A percentile compares a stretch with the other conserved stretches of the same genome.
phyloP scores from a whole-genome alignment of 2,888 invertebrate genomes.

The Bimastos eiseni region DNA sequence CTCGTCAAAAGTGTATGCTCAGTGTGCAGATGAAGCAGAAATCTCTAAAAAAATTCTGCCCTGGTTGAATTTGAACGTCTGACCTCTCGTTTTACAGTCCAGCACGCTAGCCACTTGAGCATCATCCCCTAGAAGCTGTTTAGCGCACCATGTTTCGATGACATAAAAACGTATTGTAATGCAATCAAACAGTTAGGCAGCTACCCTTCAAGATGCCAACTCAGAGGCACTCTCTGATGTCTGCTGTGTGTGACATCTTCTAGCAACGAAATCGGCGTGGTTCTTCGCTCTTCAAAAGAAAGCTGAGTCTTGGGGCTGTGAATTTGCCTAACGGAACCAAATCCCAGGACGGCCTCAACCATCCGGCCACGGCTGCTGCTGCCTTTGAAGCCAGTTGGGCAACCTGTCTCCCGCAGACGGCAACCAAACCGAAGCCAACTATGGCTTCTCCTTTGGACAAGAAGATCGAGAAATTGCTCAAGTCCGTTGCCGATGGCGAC shows the following conservation, averaged over 20 bases:
- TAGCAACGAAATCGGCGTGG: neutral
- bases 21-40: too few relatives aligned
- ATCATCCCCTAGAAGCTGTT: too few relatives aligned
- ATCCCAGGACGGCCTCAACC: neutral
- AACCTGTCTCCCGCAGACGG: neutral
- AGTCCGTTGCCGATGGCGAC: conserved; percentile 55
- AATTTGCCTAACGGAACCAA: neutral
- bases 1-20: too few relatives aligned
- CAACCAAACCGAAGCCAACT: neutral
- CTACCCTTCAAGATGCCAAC: too few relatives aligned
- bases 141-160: too few relatives aligned
- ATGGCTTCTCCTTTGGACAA: conserved; percentile 9
- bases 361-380: neutral
- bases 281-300: neutral
- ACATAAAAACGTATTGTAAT: too few relatives aligned
- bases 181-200: too few relatives aligned
- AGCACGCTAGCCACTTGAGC: too few relatives aligned
- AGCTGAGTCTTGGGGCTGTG: neutral
- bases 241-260: neutral
- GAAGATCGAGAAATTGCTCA: conserved; percentile 51
- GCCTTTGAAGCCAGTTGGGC: neutral
- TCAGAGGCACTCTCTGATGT: too few relatives aligned
- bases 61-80: too few relatives aligned
- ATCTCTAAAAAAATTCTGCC: too few relatives aligned
- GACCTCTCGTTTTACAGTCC: too few relatives aligned